Conservation (phyloP, 2,113 vertebrate genomes). For the Zootoca vivipara region DNA sequence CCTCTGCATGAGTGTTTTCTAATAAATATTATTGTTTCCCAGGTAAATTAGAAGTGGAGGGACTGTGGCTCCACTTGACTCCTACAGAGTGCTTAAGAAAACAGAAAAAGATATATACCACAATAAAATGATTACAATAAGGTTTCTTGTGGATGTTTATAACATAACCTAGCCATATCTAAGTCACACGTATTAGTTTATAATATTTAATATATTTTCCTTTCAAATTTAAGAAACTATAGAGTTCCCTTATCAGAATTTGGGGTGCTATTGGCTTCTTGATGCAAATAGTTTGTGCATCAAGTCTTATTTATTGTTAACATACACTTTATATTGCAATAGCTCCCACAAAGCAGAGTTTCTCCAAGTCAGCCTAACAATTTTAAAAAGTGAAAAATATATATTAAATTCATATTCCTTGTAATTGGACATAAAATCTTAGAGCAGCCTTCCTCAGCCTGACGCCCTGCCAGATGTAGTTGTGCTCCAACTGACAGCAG, state of each 20-base stretch:
- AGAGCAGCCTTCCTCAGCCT: background rate
- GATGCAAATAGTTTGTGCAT: background rate
- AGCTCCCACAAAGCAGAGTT: background rate
- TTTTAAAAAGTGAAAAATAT: background rate
- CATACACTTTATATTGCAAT: background rate
- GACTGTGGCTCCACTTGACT: slow-evolving; percentile 9
- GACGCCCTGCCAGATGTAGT: no score
- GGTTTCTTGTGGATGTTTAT: slow-evolving; percentile 26
- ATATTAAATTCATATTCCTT: background rate
- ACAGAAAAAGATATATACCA: background rate
- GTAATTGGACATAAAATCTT: background rate
- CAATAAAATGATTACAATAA: slow-evolving; percentile 23
- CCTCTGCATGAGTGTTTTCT: slow-evolving; percentile 26
- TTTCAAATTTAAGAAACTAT: background rate
- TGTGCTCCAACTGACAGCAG: no score
- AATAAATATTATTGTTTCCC: slow-evolving; percentile 43
- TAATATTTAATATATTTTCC: slow-evolving; percentile 1
- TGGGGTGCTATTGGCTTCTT: slow-evolving; percentile 28
- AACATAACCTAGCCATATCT: slow-evolving; percentile 21
- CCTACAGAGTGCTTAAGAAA: background rate
- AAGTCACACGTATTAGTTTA: slow-evolving; percentile 26
- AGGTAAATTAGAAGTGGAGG: background rate
- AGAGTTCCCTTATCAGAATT: background rate
- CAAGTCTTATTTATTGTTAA: no score
- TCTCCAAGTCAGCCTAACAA: background rate